Evolutionary conservation across 2,888 invertebrate species (phyloP).

Genomic region (Hemistola chrysoprasaria): DNA sequence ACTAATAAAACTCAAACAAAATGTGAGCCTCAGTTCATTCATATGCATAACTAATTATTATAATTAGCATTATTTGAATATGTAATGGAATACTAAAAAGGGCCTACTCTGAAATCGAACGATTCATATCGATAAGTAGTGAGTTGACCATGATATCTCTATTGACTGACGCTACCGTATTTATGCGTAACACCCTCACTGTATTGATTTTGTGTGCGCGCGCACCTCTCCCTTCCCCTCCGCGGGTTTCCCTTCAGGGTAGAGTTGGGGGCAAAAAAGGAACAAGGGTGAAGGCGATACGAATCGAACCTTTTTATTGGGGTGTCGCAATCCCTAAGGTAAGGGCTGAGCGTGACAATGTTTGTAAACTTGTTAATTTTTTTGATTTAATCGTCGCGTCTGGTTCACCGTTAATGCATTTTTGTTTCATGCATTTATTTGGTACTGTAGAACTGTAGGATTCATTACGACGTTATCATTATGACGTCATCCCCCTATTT

Average conservation of each 20-base stretch:
- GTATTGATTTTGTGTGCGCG: slow-evolving; percentile 80
- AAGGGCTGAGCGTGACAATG: slow-evolving; percentile 61
- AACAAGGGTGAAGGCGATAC: slow-evolving; percentile 70
- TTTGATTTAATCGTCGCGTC: slow-evolving; percentile 4
- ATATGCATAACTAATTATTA: slow-evolving; percentile 9
- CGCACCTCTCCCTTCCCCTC: slow-evolving; percentile 52
- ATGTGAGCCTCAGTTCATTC: slow-evolving; percentile 17
- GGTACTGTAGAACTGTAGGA: no score
- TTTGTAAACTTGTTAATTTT: slow-evolving; percentile 39
- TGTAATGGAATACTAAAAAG: neutral
- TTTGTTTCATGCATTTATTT: slow-evolving; percentile 2
- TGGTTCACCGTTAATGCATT: slow-evolving; percentile 2
- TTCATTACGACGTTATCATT: no score
- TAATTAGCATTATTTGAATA: slow-evolving; percentile 16
- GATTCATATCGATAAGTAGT: slow-evolving; percentile 54
- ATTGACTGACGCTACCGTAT: slow-evolving; percentile 49
- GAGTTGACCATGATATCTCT: slow-evolving; percentile 72
- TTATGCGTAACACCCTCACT: slow-evolving; percentile 71
- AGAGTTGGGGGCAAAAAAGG: slow-evolving; percentile 51
- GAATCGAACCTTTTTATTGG: slow-evolving; percentile 77
- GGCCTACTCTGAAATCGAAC: slow-evolving; percentile 29
- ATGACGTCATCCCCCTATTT: no score
- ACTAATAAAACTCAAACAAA: slow-evolving; percentile 3
- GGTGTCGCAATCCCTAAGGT: slow-evolving; percentile 70
- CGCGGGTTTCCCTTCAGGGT: slow-evolving; percentile 33